Conservation (phyloP, 2,888 invertebrate genomes). For the Synergus japonicus region DNA sequence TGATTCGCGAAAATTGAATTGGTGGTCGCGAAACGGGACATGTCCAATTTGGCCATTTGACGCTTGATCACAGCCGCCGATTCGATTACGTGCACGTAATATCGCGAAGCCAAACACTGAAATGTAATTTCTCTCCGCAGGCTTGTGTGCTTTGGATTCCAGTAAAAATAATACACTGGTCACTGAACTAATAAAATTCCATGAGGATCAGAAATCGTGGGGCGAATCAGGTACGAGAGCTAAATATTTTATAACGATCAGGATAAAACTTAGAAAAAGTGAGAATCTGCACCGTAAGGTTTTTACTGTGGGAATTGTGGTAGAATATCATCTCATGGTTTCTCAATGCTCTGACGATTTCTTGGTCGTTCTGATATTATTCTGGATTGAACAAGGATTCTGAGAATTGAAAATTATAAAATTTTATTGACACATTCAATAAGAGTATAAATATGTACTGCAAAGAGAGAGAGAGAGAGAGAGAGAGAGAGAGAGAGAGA, state of each 20-base stretch:
- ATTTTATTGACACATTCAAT: background rate
- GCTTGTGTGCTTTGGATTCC: background rate
- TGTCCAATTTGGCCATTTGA: slow-evolving; percentile 27
- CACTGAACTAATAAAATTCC: slow-evolving; percentile 17
- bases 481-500: background rate
- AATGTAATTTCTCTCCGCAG: background rate
- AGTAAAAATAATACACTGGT: background rate
- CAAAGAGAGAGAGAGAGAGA: background rate
- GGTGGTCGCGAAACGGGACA: slow-evolving; percentile 33
- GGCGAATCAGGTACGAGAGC: slow-evolving; percentile 18
- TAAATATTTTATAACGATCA: slow-evolving; percentile 21
- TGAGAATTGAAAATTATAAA: background rate
- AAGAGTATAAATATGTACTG: background rate
- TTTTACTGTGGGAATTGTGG: slow-evolving; percentile 38
- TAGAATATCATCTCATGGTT: slow-evolving; percentile 11
- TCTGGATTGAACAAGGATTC: background rate
- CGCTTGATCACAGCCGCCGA: slow-evolving; percentile 24
- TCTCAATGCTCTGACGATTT: slow-evolving; percentile 22
- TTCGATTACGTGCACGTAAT: slow-evolving; percentile 36
- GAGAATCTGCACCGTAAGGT: slow-evolving; percentile 21
- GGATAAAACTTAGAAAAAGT: slow-evolving; percentile 33
- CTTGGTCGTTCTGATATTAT: slow-evolving; percentile 30
- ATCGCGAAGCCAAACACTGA: slow-evolving; percentile 7
- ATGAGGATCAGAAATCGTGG: slow-evolving; percentile 19
- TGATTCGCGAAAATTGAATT: slow-evolving; percentile 37